A percentile compares a stretch with the other conserved stretches of the same genome.
phyloP scores from a whole-genome alignment of 2,797 vertebrate genomes.

The Oceanodroma leucorhoa region DNA sequence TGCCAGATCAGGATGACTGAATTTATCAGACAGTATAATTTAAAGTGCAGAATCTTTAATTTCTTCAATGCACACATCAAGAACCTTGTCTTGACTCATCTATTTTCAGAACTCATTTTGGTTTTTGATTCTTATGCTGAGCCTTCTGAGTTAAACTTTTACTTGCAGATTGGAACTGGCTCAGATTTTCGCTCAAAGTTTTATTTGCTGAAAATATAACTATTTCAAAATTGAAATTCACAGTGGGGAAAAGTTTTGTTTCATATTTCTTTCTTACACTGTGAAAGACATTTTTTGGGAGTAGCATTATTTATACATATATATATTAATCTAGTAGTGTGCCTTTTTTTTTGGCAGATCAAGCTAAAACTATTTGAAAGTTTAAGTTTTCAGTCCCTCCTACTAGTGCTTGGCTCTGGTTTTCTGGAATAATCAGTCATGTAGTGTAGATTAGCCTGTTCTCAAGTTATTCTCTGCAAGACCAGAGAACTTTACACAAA shows the following conservation, averaged over 20 bases:
- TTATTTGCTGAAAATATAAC: neutral
- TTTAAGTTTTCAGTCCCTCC: neutral
- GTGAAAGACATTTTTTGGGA: rapidly evolving
- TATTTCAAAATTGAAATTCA: neutral
- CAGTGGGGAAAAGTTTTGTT: neutral
- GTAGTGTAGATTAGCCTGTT: rapidly evolving
- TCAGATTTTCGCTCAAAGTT: neutral
- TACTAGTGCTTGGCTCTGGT: neutral
- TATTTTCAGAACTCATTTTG: neutral
- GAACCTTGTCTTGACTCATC: neutral
- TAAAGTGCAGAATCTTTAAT: neutral
- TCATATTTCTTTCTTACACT: neutral
- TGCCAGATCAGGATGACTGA: neutral
- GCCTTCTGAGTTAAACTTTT: neutral
- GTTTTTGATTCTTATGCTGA: neutral
- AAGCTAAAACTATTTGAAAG: neutral
- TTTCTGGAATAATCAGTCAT: neutral
- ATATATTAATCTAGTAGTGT: neutral
- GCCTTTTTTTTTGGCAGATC: neutral
- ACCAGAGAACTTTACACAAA: neutral
- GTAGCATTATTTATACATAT: neutral
- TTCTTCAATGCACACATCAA: neutral
- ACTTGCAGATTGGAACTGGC: neutral
- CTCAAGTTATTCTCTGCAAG: neutral
- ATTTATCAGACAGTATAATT: neutral